Base-by-base conservation (phyloP, 2,113 vertebrate species). In the Nipponia nippon region DNA sequence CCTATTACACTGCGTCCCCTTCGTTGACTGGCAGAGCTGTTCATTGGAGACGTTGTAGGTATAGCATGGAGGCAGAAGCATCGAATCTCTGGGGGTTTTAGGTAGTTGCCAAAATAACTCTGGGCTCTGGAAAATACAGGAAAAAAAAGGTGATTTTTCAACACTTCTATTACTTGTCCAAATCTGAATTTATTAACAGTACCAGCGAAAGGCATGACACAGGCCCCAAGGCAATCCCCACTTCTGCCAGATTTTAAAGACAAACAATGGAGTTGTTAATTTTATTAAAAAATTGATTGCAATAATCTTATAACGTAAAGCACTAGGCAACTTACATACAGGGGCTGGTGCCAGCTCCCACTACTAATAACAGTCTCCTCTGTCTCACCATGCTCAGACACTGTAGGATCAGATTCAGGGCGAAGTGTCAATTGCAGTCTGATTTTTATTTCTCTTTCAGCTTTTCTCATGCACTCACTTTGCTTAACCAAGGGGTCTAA, bases 181-280 rank as follows among this genome's bases (percentile, higher is more conserved):
- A 82, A 87, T 94, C n/a, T 65, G 77, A 89, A 46, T 83, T 82
- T 93, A 87, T 96, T 84, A 94, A 84, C 65, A 65, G 47, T 16
- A 77, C 49, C 93, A 85, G 61, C 0, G 1, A 92, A 95, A 96
- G 65, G 73, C 66, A 91, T 50, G 89, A 82, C 81, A 91, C 16
- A n/a, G 40, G 69, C 79, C 92, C 79, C 80, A 9, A 11, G 92
- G 97, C 97, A 94, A 88, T 90, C 63, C 27, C 27, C 5, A 27
- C 36, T 87, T 46, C 87, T 95, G 94, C 77, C 83, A 96, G 77
- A 46, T 91, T 89, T 77, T 81, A 76, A 85, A 93, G 61, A 47
- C 70, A 92, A 95, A 95, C 87, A 97, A 87, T 83, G 61, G 62
- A 93, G 61, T 87, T 95, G 93, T 93, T 83, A 96, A 95, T 1